A percentile compares a stretch with the other conserved stretches of the same genome.
phyloP scores from a whole-genome alignment of 2,888 invertebrate species.

The Drosophila paracracens region DNA sequence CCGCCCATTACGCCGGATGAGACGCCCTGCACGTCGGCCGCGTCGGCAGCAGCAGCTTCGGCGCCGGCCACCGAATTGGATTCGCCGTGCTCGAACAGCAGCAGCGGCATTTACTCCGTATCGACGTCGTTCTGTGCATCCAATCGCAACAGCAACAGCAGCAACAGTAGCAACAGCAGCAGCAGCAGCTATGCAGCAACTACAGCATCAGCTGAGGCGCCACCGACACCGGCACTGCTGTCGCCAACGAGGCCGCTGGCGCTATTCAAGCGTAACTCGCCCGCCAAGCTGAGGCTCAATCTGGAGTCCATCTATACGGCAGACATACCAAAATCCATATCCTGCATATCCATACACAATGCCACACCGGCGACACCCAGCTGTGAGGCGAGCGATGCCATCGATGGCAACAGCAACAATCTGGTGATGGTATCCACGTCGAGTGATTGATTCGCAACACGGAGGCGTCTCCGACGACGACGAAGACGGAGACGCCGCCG shows the following conservation, averaged over 20 bases:
- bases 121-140: conserved; percentile 18
- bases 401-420: conserved; percentile 37
- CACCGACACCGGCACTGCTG: conserved; percentile 45
- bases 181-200: conserved; percentile 28
- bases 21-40: conserved; percentile 68
- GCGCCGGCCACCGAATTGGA: conserved; percentile 54
- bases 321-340: conserved; percentile 80
- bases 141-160: conserved; percentile 22
- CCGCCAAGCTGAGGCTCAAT: conserved; percentile 81
- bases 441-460: conserved; percentile 56
- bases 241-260: conserved; percentile 69
- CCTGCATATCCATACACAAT: conserved; percentile 81
- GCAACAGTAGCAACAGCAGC: conserved; percentile 4
- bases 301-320: conserved; percentile 75
- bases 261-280: conserved; percentile 80
- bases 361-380: conserved; percentile 66
- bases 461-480: conserved; percentile 24
- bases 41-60: conserved; percentile 44
- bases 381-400: conserved; percentile 57
- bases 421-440: conserved; percentile 46
- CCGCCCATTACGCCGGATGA: conserved; percentile 82
- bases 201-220: conserved; percentile 13
- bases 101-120: conserved; percentile 60
- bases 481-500: conserved; percentile 26
- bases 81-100: conserved; percentile 68